Evolutionary conservation across 2,797 vertebrate species (phyloP).

Genomic region (Oceanodroma leucorhoa): DNA sequence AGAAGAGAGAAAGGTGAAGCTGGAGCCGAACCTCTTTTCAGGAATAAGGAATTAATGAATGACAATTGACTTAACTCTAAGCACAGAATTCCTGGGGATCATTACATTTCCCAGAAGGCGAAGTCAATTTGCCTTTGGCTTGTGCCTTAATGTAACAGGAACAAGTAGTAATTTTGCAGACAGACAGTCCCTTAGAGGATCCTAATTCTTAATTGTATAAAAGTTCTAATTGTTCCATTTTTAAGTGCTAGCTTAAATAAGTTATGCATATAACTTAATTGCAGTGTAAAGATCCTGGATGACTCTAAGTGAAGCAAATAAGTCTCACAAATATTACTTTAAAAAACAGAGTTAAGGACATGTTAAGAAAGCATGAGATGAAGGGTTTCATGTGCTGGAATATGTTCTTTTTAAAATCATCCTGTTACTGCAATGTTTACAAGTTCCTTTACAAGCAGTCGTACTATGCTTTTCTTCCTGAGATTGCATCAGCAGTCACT

Average conservation of each 20-base stretch:
- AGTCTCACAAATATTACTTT: neutral
- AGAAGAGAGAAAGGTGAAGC: neutral
- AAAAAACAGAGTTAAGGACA: neutral
- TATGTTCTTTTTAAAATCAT: neutral
- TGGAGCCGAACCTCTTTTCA: conserved; percentile 12
- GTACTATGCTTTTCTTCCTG: neutral
- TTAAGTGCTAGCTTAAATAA: conserved; percentile 58
- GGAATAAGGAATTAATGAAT: conserved; percentile 21
- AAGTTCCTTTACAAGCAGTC: neutral
- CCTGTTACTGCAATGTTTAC: neutral
- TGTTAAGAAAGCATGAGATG: neutral
- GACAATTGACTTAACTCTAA: conserved; percentile 40
- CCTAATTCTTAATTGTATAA: conserved; percentile 61
- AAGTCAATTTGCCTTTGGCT: conserved; percentile 51
- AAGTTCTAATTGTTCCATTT: conserved; percentile 62
- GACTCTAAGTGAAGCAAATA: neutral
- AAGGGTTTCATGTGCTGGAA: neutral
- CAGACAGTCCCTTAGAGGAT: conserved; percentile 42
- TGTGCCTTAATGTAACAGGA: conserved; percentile 46
- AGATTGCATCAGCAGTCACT: neutral
- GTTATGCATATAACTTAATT: conserved; percentile 18
- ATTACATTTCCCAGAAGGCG: conserved; percentile 56
- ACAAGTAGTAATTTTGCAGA: conserved; percentile 56
- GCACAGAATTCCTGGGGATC: conserved; percentile 57
- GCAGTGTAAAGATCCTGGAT: conserved; percentile 1